These are phyloP conservation scores for Macrosoma leucophasiata DNA, from an alignment of 2,888 invertebrate genomes.

Conservation along the genomic window DNA sequence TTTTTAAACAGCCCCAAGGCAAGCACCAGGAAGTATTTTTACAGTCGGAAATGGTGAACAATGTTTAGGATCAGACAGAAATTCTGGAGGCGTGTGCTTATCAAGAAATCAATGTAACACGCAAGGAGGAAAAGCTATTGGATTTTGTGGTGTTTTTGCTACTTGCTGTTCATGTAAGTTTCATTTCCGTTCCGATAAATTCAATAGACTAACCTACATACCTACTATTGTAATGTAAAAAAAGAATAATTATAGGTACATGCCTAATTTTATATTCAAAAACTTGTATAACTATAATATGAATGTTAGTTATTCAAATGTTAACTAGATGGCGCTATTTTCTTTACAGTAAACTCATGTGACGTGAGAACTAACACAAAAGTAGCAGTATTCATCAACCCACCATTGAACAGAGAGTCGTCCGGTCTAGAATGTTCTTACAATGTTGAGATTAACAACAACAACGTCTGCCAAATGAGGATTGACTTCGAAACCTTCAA, in stretches of 20 bases:
- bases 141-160: constrained; percentile 68
- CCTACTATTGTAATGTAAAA: too few species aligned
- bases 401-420: constrained; percentile 53
- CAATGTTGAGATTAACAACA: constrained; percentile 74
- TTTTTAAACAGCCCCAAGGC: constrained; percentile 44
- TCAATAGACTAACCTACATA: too few species aligned
- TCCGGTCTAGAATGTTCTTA: constrained; percentile 70
- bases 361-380: constrained; percentile 60
- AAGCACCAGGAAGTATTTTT: constrained; percentile 52
- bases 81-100: constrained; percentile 66
- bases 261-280: too few species aligned
- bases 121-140: constrained; percentile 69
- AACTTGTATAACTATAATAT: too few species aligned
- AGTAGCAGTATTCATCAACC: constrained; percentile 66
- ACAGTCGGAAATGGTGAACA: constrained; percentile 61
- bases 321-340: constrained; percentile 26
- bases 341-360: constrained; percentile 59
- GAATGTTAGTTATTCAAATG: too few species aligned
- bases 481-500: constrained; percentile 76
- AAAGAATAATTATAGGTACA: too few species aligned
- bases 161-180: constrained; percentile 68
- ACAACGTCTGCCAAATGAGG: constrained; percentile 77
- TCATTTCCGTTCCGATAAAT: too few species aligned
- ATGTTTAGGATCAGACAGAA: constrained; percentile 51
- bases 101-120: constrained; percentile 71